These are phyloP conservation scores for Lepidocolaptes lacrymiger DNA, from an alignment of 2,797 vertebrate species.

Conservation along the genomic window DNA sequence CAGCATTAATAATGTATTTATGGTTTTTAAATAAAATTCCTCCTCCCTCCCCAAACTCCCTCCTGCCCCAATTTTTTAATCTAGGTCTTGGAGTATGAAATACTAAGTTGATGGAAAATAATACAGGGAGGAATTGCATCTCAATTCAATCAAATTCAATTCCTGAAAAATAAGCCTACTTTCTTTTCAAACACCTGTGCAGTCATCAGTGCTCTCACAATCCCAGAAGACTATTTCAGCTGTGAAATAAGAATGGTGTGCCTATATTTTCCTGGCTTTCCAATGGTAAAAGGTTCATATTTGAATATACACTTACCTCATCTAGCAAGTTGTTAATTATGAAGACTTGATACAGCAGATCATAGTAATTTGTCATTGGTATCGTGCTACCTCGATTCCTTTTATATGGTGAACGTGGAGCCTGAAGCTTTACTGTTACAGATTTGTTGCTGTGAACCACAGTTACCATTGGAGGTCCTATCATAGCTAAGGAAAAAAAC, in stretches of 20 bases:
- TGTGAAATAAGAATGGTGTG: background rate
- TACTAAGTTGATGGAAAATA: background rate
- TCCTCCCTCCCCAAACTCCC: accelerated
- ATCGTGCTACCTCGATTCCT: conserved; percentile 54
- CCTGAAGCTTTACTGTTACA: conserved; percentile 53
- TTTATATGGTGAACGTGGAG: conserved; percentile 66
- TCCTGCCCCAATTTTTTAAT: background rate
- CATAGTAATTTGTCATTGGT: conserved; percentile 69
- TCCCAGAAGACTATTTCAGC: background rate
- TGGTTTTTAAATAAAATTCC: background rate
- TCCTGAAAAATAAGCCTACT: background rate
- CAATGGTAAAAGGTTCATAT: background rate
- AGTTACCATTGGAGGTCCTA: conserved; percentile 69
- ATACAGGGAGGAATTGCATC: background rate
- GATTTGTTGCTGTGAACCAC: conserved; percentile 45
- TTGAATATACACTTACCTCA: conserved; percentile 53
- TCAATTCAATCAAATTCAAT: background rate
- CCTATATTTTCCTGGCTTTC: background rate
- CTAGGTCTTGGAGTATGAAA: background rate
- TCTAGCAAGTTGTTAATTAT: conserved; percentile 63
- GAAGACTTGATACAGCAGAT: conserved; percentile 70
- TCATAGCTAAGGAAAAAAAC: conserved; percentile 52
- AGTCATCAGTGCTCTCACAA: background rate
- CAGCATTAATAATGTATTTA: background rate
- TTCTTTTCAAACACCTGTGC: background rate